Evolutionary conservation across 2,888 invertebrate genomes (phyloP), one percentile per base, ranked within the genome.

Genomic region (Phlogophora meticulosa): DNA sequence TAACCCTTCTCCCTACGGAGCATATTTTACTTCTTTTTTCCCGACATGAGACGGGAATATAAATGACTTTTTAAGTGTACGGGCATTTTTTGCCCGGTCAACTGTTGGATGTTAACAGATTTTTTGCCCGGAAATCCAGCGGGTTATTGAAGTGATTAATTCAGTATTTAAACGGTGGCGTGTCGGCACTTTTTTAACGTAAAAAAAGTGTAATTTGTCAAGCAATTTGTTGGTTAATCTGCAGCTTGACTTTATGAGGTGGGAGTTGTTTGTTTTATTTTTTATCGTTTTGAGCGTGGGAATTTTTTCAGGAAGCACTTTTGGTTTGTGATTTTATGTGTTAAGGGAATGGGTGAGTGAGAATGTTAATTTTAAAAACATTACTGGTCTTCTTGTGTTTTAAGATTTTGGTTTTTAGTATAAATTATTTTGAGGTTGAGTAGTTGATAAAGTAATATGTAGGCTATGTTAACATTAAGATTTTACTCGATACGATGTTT

Each of bases 61-160:
- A 90, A 92, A 91, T 90, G 86, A 85, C 87, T 86, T 88, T 91
- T 91, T 91, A 92, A 91, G 89, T 89, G 89, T 83, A 85, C 85
- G 78, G 83, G 81, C 80, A 85, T 89, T 91, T 92, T 92, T 91
- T 85, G 69, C 82, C 83, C 85, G 76, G 76, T 61, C 76, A 71
- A 74, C 65, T 82, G 85, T 70, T 86, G 89, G 73, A 74, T 83
- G 90, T 87, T 89, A 92, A 91, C 92, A 92, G 91, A 91, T 92
- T 93, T 92, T 90, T 87, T 57, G 52, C 78, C 87, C 87, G 87
- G 87, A 85, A 78, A 85, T 86, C 86, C 87, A 84, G 81, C 49
- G 79, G 84, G 82, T 82, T 87, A 88, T 88, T 85, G 85, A 82
- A 77, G 85, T 87, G 90, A 90, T 91, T 91, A 91, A 91, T 90